phyloP scores from a whole-genome alignment of 30 jellyfish, hydroid and myxozoan genomes.

The Aurelia sp. region DNA sequence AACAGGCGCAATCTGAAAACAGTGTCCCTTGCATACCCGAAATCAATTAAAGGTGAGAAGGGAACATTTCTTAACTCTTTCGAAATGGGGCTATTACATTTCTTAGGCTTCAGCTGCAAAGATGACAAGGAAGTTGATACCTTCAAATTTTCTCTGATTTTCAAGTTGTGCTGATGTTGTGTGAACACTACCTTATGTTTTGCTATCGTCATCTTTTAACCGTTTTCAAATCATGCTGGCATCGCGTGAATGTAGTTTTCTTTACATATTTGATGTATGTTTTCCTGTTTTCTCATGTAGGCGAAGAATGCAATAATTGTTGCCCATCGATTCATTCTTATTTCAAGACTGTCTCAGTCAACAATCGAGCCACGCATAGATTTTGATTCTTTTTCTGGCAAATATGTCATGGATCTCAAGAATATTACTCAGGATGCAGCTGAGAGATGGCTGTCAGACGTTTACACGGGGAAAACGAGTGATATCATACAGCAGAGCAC shows the following conservation, averaged over 20 bases:
- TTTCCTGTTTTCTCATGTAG: slow-evolving; percentile 1
- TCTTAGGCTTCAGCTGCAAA: too few species aligned
- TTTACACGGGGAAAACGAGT: slow-evolving; percentile 26
- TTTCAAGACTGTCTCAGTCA: slow-evolving; percentile 17
- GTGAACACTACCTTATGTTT: not conserved
- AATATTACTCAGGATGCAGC: slow-evolving; percentile 14
- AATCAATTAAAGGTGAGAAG: too few species aligned
- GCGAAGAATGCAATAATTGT: slow-evolving; percentile 32
- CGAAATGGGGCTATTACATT: too few species aligned
- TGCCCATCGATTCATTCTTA: slow-evolving; percentile 65
- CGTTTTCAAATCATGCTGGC: not conserved
- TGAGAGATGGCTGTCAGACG: slow-evolving; percentile 42
- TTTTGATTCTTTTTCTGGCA: slow-evolving; percentile 26
- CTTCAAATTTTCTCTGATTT: not conserved
- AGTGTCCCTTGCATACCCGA: too few species aligned
- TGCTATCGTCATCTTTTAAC: too few species aligned
- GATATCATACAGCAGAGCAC: not conserved
- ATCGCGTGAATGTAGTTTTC: not conserved
- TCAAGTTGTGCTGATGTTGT: not conserved
- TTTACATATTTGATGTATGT: not conserved
- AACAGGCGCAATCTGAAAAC: too few species aligned
- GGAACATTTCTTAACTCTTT: too few species aligned
- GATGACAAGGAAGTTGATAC: too few species aligned
- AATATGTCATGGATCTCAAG: slow-evolving; percentile 22
- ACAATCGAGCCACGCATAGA: slow-evolving; percentile 7